Evolutionary conservation across 2,797 vertebrate species (phyloP).

Genomic region (Cyclopterus lumpus): DNA sequence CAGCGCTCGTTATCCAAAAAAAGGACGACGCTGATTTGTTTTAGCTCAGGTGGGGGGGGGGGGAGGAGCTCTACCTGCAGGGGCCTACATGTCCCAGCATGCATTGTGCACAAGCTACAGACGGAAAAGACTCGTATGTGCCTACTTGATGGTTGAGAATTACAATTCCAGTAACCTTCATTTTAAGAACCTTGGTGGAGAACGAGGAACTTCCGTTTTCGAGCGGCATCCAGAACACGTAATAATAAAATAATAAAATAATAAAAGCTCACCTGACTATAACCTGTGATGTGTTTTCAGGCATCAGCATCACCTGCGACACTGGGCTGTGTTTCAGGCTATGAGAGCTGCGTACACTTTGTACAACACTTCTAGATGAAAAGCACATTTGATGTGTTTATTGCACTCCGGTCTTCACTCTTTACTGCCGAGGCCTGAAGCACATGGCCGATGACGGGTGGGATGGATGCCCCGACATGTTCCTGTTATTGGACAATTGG

Average conservation of each 20-base stretch:
- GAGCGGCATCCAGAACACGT: too few relatives aligned
- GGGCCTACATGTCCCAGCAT: neutral
- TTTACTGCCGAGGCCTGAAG: neutral
- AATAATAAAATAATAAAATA: too few relatives aligned
- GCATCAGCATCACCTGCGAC: neutral
- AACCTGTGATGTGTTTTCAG: neutral
- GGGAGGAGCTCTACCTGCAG: neutral
- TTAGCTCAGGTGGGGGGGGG: too few relatives aligned
- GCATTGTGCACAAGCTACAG: too few relatives aligned
- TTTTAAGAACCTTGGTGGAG: too few relatives aligned
- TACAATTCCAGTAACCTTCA: too few relatives aligned
- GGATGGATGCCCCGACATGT: neutral
- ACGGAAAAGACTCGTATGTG: too few relatives aligned
- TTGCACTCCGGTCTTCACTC: too few relatives aligned
- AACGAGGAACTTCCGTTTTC: too few relatives aligned
- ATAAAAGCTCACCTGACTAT: neutral
- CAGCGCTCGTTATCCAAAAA: neutral
- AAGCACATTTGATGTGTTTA: too few relatives aligned
- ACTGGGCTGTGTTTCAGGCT: slow-evolving; percentile 1
- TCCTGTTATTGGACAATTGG: neutral
- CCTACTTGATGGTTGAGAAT: too few relatives aligned
- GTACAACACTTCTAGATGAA: neutral
- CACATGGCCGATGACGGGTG: neutral
- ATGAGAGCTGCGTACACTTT: neutral
- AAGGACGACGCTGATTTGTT: too few relatives aligned